Conservation (phyloP, 1,140 invertebrate species). For the Sarcophaga peregrina region DNA sequence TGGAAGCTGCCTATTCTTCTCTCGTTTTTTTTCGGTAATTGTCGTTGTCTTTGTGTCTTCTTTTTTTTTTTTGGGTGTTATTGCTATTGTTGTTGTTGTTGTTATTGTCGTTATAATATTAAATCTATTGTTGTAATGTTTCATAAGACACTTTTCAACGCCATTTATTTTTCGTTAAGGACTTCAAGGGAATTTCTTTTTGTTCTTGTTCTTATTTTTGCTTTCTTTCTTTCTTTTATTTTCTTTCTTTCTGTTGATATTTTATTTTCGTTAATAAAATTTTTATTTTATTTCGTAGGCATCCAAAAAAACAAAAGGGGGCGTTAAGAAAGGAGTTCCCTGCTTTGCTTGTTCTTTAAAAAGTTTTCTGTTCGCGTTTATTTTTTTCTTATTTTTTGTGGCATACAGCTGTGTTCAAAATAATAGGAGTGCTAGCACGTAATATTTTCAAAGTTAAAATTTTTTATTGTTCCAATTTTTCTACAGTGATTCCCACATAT, state of each 20-base stretch:
- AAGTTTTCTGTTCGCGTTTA: too few species aligned
- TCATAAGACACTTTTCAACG: background rate
- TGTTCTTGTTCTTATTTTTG: too few species aligned
- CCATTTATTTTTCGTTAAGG: too few species aligned
- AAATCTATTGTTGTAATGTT: conserved; percentile 17
- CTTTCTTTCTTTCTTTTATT: too few species aligned
- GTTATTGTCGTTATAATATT: background rate
- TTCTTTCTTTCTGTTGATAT: background rate
- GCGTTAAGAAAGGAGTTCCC: background rate
- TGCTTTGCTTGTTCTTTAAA: background rate
- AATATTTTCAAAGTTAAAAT: too few species aligned
- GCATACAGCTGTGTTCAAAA: too few species aligned
- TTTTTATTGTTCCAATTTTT: too few species aligned
- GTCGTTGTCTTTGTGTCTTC: background rate
- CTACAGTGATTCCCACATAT: too few species aligned
- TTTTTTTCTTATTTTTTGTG: too few species aligned
- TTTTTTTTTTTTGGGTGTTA: background rate
- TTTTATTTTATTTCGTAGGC: background rate
- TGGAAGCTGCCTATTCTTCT: background rate
- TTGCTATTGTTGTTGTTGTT: background rate
- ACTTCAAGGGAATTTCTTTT: too few species aligned
- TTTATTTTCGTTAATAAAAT: background rate
- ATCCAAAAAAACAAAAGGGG: background rate
- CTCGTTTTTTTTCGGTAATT: background rate
- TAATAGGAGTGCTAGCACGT: too few species aligned